Conservation (phyloP, 2,888 invertebrate genomes). For the Agonopterix arenella region DNA sequence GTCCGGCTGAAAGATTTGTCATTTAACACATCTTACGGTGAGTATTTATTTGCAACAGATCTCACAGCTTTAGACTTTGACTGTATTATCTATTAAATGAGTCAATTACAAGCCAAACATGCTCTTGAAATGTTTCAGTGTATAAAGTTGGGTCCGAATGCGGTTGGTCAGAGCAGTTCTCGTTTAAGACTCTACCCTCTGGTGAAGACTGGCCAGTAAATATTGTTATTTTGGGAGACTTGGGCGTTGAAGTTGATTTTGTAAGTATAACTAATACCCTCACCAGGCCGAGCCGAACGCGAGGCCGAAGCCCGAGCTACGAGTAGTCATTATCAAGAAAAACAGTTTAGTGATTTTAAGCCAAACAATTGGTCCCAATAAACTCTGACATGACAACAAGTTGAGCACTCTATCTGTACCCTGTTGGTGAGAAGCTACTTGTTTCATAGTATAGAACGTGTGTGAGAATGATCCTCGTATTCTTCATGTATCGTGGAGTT, state of each 20-base stretch:
- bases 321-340: too few relatives aligned
- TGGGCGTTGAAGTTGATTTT: constrained; percentile 85
- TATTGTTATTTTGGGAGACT: constrained; percentile 93
- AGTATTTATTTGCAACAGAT: not conserved
- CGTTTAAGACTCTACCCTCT: constrained; percentile 83
- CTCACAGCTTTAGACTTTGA: not conserved
- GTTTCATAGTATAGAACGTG: too few relatives aligned
- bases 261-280: too few relatives aligned
- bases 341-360: too few relatives aligned
- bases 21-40: constrained; percentile 2
- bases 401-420: too few relatives aligned
- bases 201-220: constrained; percentile 84
- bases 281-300: too few relatives aligned
- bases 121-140: constrained; percentile 51
- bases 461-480: too few relatives aligned
- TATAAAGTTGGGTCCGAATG: constrained; percentile 87
- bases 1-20: constrained; percentile 79
- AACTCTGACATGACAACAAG: too few relatives aligned
- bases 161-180: constrained; percentile 90
- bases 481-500: too few relatives aligned
- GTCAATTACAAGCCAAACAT: not conserved
- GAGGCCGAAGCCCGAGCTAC: too few relatives aligned
- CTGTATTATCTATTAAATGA: not conserved
- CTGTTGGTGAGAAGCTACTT: too few relatives aligned
- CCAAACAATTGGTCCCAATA: too few relatives aligned